Evolutionary conservation across 2,797 vertebrate species (phyloP).

Genomic region (Loriculus beryllinus): DNA sequence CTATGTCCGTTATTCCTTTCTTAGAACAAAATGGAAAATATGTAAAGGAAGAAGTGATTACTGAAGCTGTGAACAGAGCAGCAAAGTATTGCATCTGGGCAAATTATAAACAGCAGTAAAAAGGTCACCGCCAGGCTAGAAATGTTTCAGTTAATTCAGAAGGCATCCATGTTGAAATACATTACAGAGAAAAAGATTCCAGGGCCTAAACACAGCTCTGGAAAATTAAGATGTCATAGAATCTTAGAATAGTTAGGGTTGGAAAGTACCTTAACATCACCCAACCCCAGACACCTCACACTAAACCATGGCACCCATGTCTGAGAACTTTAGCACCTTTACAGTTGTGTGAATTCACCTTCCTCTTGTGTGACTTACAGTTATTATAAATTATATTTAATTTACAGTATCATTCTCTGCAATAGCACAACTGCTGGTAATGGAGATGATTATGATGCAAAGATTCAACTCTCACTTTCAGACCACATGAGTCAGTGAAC

Average conservation of each 20-base stretch:
- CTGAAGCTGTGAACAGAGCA: background rate
- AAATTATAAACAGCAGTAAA: background rate
- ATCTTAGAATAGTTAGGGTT: too few relatives aligned
- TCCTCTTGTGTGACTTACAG: background rate
- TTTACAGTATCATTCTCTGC: background rate
- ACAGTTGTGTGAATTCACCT: background rate
- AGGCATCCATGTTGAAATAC: background rate
- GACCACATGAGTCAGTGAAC: background rate
- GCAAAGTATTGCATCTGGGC: background rate
- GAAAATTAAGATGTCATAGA: background rate
- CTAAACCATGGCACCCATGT: too few relatives aligned
- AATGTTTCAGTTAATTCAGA: background rate
- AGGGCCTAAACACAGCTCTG: background rate
- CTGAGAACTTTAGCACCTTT: background rate
- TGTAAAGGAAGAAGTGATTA: background rate
- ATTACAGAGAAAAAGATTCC: background rate
- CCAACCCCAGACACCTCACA: too few relatives aligned
- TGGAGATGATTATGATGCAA: background rate
- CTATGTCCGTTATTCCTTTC: background rate
- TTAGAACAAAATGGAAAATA: background rate
- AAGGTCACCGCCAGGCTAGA: background rate
- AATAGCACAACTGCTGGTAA: background rate
- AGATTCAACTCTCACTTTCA: background rate
- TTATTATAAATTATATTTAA: background rate
- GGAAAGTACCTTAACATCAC: too few relatives aligned